Base-by-base conservation (phyloP, 2,888 invertebrate genomes). In the Arge pagana region DNA sequence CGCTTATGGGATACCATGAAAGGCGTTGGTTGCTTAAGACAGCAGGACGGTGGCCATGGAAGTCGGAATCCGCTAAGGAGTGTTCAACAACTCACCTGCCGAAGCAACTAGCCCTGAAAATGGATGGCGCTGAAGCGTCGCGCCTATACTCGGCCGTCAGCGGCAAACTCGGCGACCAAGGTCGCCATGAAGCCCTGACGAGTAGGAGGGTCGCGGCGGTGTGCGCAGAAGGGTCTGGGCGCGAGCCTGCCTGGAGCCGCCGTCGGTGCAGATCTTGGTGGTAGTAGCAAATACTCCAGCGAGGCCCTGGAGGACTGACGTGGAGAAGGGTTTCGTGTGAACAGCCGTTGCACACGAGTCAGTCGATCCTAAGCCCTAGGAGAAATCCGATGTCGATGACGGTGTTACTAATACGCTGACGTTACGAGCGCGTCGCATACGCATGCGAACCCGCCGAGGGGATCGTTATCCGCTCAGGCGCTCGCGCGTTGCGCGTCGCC, bases 31-130 rank as follows among this genome's bases (percentile, higher is more conserved):
- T 78, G 80, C 80, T 83, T 73, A 76, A 79, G 82, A 83, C 84
- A 85, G 82, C 83, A 84, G 83, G 85, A 83, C 83, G 83, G 84
- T 85, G 85, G 83, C 83, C 85, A 85, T 85, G 85, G 85, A 86
- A 86, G 85, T 86, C 81, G 85, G 83, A 82, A 71, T 70, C 70
- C 72, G 72, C 73, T 75, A 74, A 71, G 72, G 73, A 81, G 80
- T 80, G 80, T 81, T 80, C 80, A 79, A 83, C 78, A 75, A 82
- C 83, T 83, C 82, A 82, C 83, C 83, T 82, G 81, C 81, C 80
- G 80, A 82, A 82, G 78, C 79, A 79, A 82, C 81, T 79, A 82
- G 82, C 82, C 82, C 82, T 83, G 82, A 83, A 84, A 83, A 83
- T 83, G 82, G 82, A 83, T 81, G 83, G 82, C 81, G 83, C 82